Base-by-base conservation (phyloP, 1,140 invertebrate species). In the Carposina sasakii region DNA sequence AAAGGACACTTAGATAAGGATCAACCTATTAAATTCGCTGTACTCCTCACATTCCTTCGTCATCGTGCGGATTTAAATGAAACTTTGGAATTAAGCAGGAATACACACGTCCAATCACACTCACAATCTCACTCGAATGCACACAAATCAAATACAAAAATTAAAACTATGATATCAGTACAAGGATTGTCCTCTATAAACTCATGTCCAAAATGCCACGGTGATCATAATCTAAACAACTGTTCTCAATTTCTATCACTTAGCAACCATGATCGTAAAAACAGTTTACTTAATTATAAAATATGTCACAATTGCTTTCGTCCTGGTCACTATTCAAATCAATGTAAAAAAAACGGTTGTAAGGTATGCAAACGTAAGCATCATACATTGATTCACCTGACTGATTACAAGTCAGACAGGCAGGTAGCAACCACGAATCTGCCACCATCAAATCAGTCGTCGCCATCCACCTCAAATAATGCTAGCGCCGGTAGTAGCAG, bases 321-420 rank as follows among this genome's bases (percentile, higher is more conserved):
- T 15, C 15, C 21, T 12, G 40, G 40, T 13, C 40, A 42, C 17
- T 42, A 26, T 26, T 13, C 40, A 13, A 42, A 42, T 42, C 40
- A 16, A 1, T 42, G 40, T 12, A 24, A 28, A 16, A 42, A 26
- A 28, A 3, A 13, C 2, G 40, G 40, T 5, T 42, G 40, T 26
- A 42, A 28, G 12, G 3, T 28, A 28, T 42, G 40, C 22, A 42
- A 42, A 28, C 40, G 40, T 16, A 42, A 16, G 16, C 40, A 42
- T 15, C 9, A 26, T 10, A 42, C 40, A 2, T 10, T 42, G 4
- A 16, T 42, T 16, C 40, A 42, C 12, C 4, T 28, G 22, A 12
- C 40, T 12, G 2, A 39, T 33, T 33, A 10, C 15, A 33, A 39
- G 10, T 21, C 36, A 20, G 20, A 39, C 3, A 4, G 15, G 15